phyloP scores from a whole-genome alignment of 1,140 invertebrate species.

The Brachystomella parvula region DNA sequence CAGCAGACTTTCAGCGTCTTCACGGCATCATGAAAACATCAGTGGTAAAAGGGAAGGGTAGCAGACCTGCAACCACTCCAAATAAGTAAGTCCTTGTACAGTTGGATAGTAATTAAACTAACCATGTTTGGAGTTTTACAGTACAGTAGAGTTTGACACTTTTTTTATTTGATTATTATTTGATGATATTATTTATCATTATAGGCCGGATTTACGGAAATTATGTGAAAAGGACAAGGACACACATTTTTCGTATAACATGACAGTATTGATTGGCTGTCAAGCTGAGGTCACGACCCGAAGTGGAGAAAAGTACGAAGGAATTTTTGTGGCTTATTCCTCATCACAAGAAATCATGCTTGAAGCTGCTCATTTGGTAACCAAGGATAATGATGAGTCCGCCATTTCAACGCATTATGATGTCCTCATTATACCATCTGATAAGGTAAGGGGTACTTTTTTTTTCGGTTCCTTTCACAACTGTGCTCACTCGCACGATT shows the following conservation, averaged over 20 bases:
- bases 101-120: not conserved
- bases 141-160: not conserved
- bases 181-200: not conserved
- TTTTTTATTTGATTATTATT: not conserved
- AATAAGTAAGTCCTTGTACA: not conserved
- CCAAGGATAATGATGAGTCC: constrained; percentile 23
- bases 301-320: constrained; percentile 29
- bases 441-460: constrained; percentile 22
- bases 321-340: constrained; percentile 30
- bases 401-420: constrained; percentile 33
- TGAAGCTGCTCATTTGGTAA: constrained; percentile 36
- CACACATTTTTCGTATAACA: constrained; percentile 31
- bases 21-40: not conserved
- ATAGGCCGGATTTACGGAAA: constrained; percentile 8
- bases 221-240: constrained; percentile 15
- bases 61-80: not conserved
- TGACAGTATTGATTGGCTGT: constrained; percentile 35
- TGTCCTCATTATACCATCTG: constrained; percentile 31
- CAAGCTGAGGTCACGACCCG: constrained; percentile 24
- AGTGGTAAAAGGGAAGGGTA: not conserved
- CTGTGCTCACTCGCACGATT: no score
- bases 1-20: not conserved
- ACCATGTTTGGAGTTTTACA: not conserved
- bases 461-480: no score
- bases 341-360: constrained; percentile 29